A percentile compares a stretch with the other conserved stretches of the same genome.
Evolutionary conservation across 2,888 invertebrate species (phyloP).

Genomic region (Ochropleura leucogaster): DNA sequence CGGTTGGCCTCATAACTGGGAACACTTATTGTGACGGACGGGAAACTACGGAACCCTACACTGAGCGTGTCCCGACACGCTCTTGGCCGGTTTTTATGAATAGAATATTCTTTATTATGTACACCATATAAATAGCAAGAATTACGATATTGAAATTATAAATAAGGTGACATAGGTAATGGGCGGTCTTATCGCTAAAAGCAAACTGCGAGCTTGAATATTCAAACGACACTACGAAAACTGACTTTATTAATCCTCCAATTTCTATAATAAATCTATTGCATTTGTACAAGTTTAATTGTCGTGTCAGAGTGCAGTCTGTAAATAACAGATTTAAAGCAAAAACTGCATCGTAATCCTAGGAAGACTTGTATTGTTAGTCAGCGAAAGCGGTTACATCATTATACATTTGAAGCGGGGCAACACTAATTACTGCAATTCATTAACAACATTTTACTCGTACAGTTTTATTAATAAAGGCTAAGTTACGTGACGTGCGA

Average conservation of each 20-base stretch:
- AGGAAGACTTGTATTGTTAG: slow-evolving; percentile 62
- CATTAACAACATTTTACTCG: slow-evolving; percentile 65
- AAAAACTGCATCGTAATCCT: slow-evolving; percentile 59
- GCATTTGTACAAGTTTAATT: slow-evolving; percentile 33
- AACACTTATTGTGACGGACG: too few species aligned
- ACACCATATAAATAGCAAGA: too few species aligned
- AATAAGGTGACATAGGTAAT: too few species aligned
- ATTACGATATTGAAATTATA: too few species aligned
- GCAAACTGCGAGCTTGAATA: not conserved
- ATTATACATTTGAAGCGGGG: slow-evolving; percentile 61
- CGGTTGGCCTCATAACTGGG: too few species aligned
- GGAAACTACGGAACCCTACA: too few species aligned
- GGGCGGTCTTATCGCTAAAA: too few species aligned
- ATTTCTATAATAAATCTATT: slow-evolving; percentile 23
- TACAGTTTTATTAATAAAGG: slow-evolving; percentile 55
- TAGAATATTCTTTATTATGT: too few species aligned
- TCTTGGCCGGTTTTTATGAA: too few species aligned
- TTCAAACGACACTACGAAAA: not conserved
- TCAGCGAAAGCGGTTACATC: slow-evolving; percentile 65
- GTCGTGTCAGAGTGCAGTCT: slow-evolving; percentile 42
- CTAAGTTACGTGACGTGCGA: slow-evolving; percentile 64
- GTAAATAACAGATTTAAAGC: slow-evolving; percentile 35
- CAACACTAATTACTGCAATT: slow-evolving; percentile 67
- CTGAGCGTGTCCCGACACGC: too few species aligned
- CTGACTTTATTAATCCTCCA: slow-evolving; percentile 11